phyloP scores from a whole-genome alignment of 2,797 vertebrate species.

The Parambassis ranga region DNA sequence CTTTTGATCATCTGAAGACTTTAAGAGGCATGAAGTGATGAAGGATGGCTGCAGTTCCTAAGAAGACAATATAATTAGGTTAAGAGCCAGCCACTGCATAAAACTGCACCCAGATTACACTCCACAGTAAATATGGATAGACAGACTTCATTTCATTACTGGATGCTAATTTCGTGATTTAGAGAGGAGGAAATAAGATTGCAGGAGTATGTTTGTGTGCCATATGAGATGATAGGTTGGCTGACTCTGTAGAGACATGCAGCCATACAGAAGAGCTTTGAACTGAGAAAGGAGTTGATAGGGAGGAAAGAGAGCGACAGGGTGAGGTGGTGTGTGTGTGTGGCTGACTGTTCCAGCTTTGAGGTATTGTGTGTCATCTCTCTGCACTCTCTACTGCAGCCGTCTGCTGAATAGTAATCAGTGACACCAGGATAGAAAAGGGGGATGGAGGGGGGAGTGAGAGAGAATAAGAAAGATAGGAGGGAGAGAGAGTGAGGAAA shows the following conservation, averaged over 20 bases:
- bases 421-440: slow-evolving; percentile 75
- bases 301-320: slow-evolving; percentile 30
- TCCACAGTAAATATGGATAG: background rate
- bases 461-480: slow-evolving; percentile 25
- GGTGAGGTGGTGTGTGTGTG: slow-evolving; percentile 52
- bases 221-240: slow-evolving; percentile 29
- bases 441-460: slow-evolving; percentile 10
- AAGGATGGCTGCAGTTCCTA: background rate
- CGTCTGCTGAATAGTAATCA: slow-evolving; percentile 90
- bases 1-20: background rate
- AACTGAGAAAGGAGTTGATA: slow-evolving; percentile 59
- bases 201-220: background rate
- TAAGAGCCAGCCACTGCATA: background rate
- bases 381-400: slow-evolving; percentile 80
- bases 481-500: slow-evolving; percentile 39
- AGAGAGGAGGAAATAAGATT: slow-evolving; percentile 2
- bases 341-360: slow-evolving; percentile 72
- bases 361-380: slow-evolving; percentile 88
- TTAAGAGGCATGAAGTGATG: background rate
- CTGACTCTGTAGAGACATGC: slow-evolving; percentile 1
- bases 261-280: slow-evolving; percentile 29
- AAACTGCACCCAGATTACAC: background rate
- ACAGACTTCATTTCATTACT: background rate
- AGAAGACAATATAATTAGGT: background rate
- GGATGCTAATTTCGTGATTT: slow-evolving; percentile 14